Evolutionary conservation across 2,797 vertebrate species (phyloP).

Genomic region (Threskiornis aethiopicus): DNA sequence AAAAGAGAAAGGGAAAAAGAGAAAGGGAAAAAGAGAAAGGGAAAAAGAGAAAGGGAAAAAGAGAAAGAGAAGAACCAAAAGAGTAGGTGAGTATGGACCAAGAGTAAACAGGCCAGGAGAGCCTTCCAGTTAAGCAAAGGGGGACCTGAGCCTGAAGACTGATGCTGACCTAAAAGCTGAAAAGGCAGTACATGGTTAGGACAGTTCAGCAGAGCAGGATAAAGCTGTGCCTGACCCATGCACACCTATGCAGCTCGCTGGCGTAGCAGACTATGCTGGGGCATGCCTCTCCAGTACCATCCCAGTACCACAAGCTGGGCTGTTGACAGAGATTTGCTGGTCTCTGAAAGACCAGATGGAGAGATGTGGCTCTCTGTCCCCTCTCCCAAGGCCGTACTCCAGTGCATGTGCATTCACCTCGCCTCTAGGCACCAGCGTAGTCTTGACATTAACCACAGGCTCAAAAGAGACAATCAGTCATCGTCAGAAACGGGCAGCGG

Average conservation of each 20-base stretch:
- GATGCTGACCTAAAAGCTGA: neutral
- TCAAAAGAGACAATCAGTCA: neutral
- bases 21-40: no score
- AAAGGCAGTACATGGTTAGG: neutral
- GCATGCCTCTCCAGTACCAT: neutral
- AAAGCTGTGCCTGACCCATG: neutral
- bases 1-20: no score
- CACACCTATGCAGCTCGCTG: neutral
- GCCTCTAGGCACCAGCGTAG: neutral
- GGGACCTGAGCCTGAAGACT: neutral
- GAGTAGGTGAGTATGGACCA: neutral
- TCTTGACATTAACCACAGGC: neutral
- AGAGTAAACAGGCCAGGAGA: neutral
- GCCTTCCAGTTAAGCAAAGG: neutral
- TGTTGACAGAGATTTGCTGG: neutral
- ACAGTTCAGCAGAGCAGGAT: neutral
- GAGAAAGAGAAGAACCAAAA: no score
- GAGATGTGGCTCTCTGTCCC: neutral
- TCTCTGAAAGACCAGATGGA: neutral
- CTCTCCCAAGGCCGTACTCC: no score
- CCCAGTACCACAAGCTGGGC: neutral
- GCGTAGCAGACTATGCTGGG: neutral
- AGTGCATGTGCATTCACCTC: neutral
- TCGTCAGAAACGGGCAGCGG: neutral
- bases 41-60: rapidly evolving